phyloP scores from a whole-genome alignment of 92 coral and sea anemone species.

The Epizoanthus fatuus region DNA sequence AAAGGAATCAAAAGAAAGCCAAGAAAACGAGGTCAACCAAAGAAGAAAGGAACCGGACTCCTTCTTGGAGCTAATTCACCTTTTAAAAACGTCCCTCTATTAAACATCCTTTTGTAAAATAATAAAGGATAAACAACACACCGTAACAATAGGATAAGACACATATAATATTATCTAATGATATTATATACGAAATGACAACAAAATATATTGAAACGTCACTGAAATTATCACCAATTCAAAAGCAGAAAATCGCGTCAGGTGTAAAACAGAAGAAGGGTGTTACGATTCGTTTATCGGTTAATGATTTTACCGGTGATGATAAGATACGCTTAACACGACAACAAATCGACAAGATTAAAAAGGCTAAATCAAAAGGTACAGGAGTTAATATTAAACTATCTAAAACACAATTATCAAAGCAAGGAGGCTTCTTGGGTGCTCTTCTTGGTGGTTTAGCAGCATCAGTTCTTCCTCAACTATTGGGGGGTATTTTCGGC shows the following conservation, averaged over 20 bases:
- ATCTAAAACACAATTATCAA: no score
- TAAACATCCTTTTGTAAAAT: no score
- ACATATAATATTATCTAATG: no score
- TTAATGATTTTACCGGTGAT: background rate
- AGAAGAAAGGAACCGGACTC: background rate
- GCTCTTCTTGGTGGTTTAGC: no score
- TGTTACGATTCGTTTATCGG: background rate
- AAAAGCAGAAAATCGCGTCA: background rate
- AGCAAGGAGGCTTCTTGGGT: no score
- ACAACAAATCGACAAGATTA: constrained; percentile 8
- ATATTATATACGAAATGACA: background rate
- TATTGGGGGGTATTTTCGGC: no score
- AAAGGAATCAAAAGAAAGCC: background rate
- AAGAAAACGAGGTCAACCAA: background rate
- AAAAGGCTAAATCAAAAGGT: background rate
- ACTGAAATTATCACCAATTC: background rate
- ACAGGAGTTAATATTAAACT: no score
- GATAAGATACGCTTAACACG: constrained; percentile 7
- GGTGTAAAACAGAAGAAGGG: background rate
- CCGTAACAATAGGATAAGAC: no score
- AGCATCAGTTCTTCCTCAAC: no score
- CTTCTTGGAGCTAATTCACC: background rate
- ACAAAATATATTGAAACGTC: constrained; percentile 2
- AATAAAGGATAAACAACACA: no score
- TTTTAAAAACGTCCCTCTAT: background rate